Evolutionary conservation across 2,797 vertebrate genomes (phyloP).

Genomic region (Rhinatrema bivittatum): DNA sequence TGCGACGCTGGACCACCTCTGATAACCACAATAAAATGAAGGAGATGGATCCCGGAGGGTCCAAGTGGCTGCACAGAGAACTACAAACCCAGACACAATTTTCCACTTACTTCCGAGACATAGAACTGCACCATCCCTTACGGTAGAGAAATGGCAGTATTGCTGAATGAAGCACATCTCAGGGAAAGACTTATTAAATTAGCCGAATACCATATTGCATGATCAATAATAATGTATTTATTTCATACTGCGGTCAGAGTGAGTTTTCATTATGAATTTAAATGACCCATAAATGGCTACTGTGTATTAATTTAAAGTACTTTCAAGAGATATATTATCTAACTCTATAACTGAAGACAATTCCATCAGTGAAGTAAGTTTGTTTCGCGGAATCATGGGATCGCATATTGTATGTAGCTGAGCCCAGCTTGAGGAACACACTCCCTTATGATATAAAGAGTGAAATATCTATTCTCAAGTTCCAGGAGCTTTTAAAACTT

Average conservation of each 20-base stretch:
- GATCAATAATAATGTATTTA: constrained; percentile 70
- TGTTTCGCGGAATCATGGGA: too few relatives aligned
- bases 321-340: constrained; percentile 36
- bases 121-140: constrained; percentile 3
- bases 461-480: too few relatives aligned
- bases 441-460: too few relatives aligned
- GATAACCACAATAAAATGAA: too few relatives aligned
- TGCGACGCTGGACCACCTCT: too few relatives aligned
- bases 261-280: constrained; percentile 62
- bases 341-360: constrained; percentile 17
- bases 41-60: not conserved
- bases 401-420: too few relatives aligned
- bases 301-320: constrained; percentile 49
- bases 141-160: constrained; percentile 34
- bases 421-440: too few relatives aligned
- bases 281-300: constrained; percentile 54
- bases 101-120: too few relatives aligned
- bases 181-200: constrained; percentile 50
- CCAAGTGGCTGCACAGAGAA: too few relatives aligned
- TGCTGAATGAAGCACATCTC: constrained; percentile 33
- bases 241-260: constrained; percentile 48
- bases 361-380: too few relatives aligned
- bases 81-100: too few relatives aligned
- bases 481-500: too few relatives aligned
- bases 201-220: constrained; percentile 53